A percentile compares a stretch with the other conserved stretches of the same genome.
phyloP scores from a whole-genome alignment of 2,888 invertebrate genomes.

The Amiota minor region DNA sequence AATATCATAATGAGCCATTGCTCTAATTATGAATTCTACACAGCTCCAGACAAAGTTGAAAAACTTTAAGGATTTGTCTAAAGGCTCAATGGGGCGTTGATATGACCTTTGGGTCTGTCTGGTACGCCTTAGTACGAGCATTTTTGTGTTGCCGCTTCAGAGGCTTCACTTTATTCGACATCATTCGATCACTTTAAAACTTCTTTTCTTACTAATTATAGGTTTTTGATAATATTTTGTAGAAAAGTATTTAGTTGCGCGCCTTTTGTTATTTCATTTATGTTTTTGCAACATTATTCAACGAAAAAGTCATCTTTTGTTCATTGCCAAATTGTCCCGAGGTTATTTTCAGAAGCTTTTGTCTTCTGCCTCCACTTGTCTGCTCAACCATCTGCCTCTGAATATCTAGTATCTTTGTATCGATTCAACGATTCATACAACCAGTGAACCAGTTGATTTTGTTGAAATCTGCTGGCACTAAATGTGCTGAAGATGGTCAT shows the following conservation, averaged over 20 bases:
- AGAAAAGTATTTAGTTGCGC: constrained; percentile 10
- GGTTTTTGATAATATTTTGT: constrained; percentile 38
- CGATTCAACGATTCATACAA: neutral
- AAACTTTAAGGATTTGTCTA: neutral
- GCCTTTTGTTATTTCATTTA: constrained; percentile 37
- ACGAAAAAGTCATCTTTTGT: constrained; percentile 34
- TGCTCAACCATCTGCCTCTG: constrained; percentile 3
- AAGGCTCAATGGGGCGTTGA: constrained; percentile 39
- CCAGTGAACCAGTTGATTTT: neutral
- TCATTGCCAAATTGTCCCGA: constrained; percentile 52
- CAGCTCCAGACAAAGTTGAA: constrained; percentile 43
- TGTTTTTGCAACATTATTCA: constrained; percentile 47
- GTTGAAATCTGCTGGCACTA: no score
- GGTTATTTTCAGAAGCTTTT: constrained; percentile 66
- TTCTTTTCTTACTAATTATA: constrained; percentile 60
- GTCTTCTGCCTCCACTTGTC: constrained; percentile 50
- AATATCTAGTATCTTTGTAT: neutral
- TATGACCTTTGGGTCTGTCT: constrained; percentile 58
- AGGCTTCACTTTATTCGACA: constrained; percentile 31
- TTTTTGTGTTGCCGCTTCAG: neutral
- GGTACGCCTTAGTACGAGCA: constrained; percentile 6
- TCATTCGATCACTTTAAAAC: constrained; percentile 63
- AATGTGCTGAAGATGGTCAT: no score
- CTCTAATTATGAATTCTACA: constrained; percentile 23
- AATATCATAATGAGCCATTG: neutral